Evolutionary conservation across 2,113 vertebrate genomes (phyloP).

Genomic region (Agelaius phoeniceus): DNA sequence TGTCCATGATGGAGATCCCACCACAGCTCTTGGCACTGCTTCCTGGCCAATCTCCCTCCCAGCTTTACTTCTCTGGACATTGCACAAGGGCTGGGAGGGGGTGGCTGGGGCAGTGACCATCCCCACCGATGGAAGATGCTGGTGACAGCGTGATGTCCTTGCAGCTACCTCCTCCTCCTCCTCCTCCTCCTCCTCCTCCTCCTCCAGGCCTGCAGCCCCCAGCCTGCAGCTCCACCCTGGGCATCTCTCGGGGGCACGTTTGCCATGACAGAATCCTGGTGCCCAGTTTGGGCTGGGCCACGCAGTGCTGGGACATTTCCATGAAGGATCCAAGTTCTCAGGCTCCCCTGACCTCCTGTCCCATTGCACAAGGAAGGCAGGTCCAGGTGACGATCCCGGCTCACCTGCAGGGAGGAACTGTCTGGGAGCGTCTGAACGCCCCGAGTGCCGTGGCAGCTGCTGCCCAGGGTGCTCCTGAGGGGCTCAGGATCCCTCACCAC

Average conservation of each 20-base stretch:
- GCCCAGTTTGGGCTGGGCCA: neutral
- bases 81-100: neutral
- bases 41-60: neutral
- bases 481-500: neutral
- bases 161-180: slow-evolving; percentile 60
- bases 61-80: neutral
- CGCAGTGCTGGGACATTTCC: neutral
- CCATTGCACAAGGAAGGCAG: neutral
- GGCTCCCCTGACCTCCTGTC: neutral
- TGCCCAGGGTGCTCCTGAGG: slow-evolving; percentile 17
- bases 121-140: neutral
- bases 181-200: slow-evolving; percentile 11
- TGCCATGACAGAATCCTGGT: neutral
- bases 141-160: neutral
- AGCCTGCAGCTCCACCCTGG: neutral
- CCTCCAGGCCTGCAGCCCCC: neutral
- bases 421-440: neutral
- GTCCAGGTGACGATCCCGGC: neutral
- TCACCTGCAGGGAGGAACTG: neutral
- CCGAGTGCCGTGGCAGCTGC: neutral
- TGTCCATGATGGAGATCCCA: neutral
- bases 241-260: neutral
- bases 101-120: neutral
- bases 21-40: neutral
- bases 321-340: neutral